Evolutionary conservation across 2,888 invertebrate species (phyloP), one percentile per base, ranked within the genome.

Genomic region (Diogma glabrata): DNA sequence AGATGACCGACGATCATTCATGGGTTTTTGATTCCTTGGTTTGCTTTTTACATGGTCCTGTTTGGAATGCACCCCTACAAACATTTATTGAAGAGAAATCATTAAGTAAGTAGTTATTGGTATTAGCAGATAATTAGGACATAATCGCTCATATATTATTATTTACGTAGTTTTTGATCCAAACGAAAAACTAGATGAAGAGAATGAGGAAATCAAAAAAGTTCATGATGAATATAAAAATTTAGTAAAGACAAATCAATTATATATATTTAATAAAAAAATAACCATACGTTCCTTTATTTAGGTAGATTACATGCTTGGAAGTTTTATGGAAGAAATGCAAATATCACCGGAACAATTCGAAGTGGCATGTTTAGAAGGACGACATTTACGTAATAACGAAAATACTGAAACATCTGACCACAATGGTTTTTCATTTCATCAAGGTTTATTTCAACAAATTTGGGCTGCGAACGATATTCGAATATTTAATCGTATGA

Each of bases 391-490:
- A 57, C 61, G 72, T 28, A 74, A 69, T 0, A 33, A 45, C 17
- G 74, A 73, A 3, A 67, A 77, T 52, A 75, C 77, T 0, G 63
- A 65, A 51, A 63, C 63, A 48, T 63, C 60, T 23, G 67, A 66
- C 49, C 43, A 23, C 14, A 67, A 77, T 52, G 76, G 77, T 0
- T 72, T 78, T 12, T 76, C 77, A 58, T 78, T 79, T 57, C 78
- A 79, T 58, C 75, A 77, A 51, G 73, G 78, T 12, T 68, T 79
- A 4, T 79, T 79, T 60, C 78, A 79, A 61, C 79, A 70, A 64
- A 87, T 94, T 53, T 88, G 92, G 87, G 92, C 94, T 0, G 92
- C 92, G 1, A 92, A 93, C 63, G 91, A 94, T 67, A 87, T 84
- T 60, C 81, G 84, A 56, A 85, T 92, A 69, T 94, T 94, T 65